A percentile compares a stretch with the other conserved stretches of the same genome.
Conservation (phyloP, 2,888 invertebrate genomes). For the Chrysolina oricalcia region DNA sequence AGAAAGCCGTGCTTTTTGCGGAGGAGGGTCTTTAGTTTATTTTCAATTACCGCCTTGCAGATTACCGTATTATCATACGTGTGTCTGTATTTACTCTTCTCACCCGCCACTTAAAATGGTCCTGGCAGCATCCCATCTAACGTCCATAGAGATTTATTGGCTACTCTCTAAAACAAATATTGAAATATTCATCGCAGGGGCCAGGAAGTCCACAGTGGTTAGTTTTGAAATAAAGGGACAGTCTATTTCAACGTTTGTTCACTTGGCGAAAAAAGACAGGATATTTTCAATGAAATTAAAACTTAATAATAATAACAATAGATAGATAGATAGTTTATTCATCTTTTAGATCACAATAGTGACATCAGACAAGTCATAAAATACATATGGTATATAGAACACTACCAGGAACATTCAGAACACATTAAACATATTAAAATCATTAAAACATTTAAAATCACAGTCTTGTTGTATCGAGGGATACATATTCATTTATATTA, state of each 20-base stretch:
- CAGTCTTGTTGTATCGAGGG: too few relatives aligned
- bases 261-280: background rate
- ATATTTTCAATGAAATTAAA: too few relatives aligned
- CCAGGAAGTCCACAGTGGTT: background rate
- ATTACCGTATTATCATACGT: conserved; percentile 64
- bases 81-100: conserved; percentile 62
- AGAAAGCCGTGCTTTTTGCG: conserved; percentile 37
- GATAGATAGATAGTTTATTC: too few relatives aligned
- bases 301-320: too few relatives aligned
- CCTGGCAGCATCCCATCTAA: conserved; percentile 1
- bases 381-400: too few relatives aligned
- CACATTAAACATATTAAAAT: too few relatives aligned
- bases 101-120: conserved; percentile 43
- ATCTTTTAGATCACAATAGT: too few relatives aligned
- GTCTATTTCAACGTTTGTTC: background rate
- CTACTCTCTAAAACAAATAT: conserved; percentile 28
- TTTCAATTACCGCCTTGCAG: conserved; percentile 65
- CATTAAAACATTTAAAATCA: too few relatives aligned
- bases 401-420: too few relatives aligned
- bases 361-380: too few relatives aligned
- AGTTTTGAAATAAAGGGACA: background rate
- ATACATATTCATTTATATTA: too few relatives aligned
- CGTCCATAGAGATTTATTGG: conserved; percentile 23
- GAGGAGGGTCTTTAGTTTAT: conserved; percentile 58
- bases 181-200: background rate